Evolutionary conservation across 2,797 vertebrate species (phyloP).

Genomic region (Euphonia xanthogaster): DNA sequence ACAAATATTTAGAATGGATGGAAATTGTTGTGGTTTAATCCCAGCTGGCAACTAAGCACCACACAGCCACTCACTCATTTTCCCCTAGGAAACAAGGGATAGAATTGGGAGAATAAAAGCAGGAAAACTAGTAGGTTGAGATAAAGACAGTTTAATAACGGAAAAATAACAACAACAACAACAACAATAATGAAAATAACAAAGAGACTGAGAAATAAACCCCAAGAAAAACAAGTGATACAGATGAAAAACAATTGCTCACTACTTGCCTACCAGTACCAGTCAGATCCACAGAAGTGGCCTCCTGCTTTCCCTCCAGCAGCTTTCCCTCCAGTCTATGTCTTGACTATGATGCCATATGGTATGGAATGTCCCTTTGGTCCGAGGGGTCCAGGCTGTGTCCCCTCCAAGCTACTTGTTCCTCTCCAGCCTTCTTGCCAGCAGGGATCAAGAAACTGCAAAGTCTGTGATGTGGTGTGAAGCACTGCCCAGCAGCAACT

Average conservation of each 20-base stretch:
- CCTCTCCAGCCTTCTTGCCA: background rate
- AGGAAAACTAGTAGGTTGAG: background rate
- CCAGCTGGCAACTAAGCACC: background rate
- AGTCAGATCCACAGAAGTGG: background rate
- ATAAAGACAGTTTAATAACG: background rate
- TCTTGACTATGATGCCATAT: rapidly evolving
- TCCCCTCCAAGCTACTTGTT: background rate
- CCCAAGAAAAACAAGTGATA: background rate
- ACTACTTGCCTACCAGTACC: too few species aligned
- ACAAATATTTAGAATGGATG: background rate
- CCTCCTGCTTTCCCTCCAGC: background rate
- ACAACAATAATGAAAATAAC: background rate
- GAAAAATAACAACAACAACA: background rate
- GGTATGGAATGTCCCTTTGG: background rate
- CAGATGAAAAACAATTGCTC: background rate
- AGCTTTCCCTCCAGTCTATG: background rate
- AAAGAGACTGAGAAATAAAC: background rate
- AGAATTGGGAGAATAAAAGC: background rate
- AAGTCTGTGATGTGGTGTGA: background rate
- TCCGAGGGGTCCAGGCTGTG: background rate
- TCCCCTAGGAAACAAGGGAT: background rate
- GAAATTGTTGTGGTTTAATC: background rate
- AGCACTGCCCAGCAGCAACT: background rate
- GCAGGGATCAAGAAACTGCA: background rate
- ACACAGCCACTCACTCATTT: rapidly evolving